Conservation (phyloP, 1,140 invertebrate genomes). For the Druon quercuslanigerum region DNA sequence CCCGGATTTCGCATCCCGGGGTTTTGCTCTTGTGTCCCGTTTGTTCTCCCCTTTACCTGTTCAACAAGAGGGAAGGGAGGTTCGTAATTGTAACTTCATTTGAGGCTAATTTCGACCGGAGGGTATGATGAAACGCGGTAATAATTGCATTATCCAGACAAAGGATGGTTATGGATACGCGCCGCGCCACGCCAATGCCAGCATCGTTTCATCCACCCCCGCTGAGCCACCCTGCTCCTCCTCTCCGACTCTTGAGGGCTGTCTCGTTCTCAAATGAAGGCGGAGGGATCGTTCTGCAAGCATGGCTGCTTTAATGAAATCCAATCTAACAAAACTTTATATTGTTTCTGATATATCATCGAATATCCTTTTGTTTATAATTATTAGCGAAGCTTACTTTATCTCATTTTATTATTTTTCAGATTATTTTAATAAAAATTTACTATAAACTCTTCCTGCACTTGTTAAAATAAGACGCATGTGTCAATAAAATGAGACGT, state of each 20-base stretch:
- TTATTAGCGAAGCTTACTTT: no score
- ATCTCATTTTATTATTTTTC: background rate
- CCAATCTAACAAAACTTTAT: conserved; percentile 59
- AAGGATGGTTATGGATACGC: conserved; percentile 76
- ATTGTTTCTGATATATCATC: conserved; percentile 50
- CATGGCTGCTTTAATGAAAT: conserved; percentile 72
- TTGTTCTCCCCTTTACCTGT: conserved; percentile 53
- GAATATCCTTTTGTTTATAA: no score
- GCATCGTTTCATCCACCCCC: conserved; percentile 44
- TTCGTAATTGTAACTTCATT: conserved; percentile 77
- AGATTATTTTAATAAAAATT: no score
- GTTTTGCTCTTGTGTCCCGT: conserved; percentile 36
- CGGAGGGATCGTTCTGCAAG: conserved; percentile 64
- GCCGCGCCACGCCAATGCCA: conserved; percentile 64
- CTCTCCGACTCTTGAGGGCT: conserved; percentile 64
- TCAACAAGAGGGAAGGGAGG: conserved; percentile 48
- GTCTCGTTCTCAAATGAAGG: conserved; percentile 60
- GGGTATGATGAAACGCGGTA: conserved; percentile 75
- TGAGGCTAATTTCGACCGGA: conserved; percentile 74
- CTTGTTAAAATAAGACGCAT: no score
- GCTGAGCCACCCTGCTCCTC: conserved; percentile 61
- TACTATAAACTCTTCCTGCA: no score
- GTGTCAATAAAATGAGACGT: no score
- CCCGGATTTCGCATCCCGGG: conserved; percentile 69
- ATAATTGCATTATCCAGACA: conserved; percentile 75